These are phyloP conservation scores for Phoebastria nigripes DNA, from an alignment of 2,797 vertebrate genomes.

Conservation along the genomic window DNA sequence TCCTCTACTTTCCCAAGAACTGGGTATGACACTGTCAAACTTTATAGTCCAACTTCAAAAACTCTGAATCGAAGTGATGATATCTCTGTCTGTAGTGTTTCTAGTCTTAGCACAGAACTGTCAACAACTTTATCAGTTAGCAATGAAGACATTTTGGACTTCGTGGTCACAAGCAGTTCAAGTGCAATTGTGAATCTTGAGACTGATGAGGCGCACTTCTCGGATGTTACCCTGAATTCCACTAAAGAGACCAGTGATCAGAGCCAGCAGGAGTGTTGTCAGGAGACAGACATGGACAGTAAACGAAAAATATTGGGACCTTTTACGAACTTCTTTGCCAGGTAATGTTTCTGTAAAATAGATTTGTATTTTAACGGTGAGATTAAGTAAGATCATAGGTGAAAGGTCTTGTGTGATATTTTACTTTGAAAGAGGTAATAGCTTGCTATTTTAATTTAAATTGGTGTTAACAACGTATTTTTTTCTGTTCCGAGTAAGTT, in stretches of 20 bases:
- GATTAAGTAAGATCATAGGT: not conserved
- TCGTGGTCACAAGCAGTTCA: slow-evolving; percentile 88
- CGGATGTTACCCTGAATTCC: slow-evolving; percentile 78
- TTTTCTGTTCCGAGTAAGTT: not conserved
- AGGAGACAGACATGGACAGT: slow-evolving; percentile 62
- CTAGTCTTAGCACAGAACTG: slow-evolving; percentile 91
- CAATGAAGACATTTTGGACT: slow-evolving; percentile 89
- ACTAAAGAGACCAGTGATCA: slow-evolving; percentile 45
- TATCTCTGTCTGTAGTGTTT: slow-evolving; percentile 87
- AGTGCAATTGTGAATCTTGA: slow-evolving; percentile 91
- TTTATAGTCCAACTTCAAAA: slow-evolving; percentile 75
- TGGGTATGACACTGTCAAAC: slow-evolving; percentile 79
- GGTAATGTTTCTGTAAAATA: slow-evolving; percentile 64
- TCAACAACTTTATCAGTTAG: slow-evolving; percentile 84
- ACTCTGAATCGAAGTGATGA: slow-evolving; percentile 83
- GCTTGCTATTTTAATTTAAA: not conserved
- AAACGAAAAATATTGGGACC: slow-evolving; percentile 79
- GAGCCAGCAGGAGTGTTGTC: not conserved
- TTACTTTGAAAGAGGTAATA: not conserved
- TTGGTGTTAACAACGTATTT: not conserved
- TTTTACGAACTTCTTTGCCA: slow-evolving; percentile 84
- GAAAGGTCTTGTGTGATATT: not conserved
- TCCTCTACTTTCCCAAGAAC: slow-evolving; percentile 88
- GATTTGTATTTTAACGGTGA: not conserved
- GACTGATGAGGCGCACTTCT: slow-evolving; percentile 80